Base-by-base conservation (phyloP, 2,797 vertebrate species). In the Peromyscus aztecus region DNA sequence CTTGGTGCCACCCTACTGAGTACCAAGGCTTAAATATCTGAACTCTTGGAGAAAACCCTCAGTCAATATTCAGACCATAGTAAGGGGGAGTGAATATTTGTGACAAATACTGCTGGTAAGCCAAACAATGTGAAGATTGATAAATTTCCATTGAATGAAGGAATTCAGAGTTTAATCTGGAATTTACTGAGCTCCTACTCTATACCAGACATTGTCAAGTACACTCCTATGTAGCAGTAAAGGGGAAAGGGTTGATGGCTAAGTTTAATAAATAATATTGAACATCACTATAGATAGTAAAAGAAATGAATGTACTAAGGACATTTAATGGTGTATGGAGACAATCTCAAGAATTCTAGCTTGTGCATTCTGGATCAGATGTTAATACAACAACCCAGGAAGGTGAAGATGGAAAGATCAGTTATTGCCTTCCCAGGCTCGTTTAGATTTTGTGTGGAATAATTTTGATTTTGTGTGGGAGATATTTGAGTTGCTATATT, bases 391-490 rank as follows among this genome's bases (percentile, higher is more conserved):
- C 29, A 96, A 59, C 31, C 61, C 46, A 90, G 55, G 34, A 90
- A 83, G 77, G 52, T 78, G 16, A 89, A 69, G 31, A 52, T 78
- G 23, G 46, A 76, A 40, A 8, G 46, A 21, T 34, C 19, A 88
- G 40, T 21, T 90, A 86, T 43, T 87, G 13, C 19, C 19, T 76
- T 10, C 0, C 46, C 14, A 17, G 23, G 27, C 14, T 96, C 57
- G 3, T 21, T 55, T 95, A 96, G 63, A 40, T 13, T 94, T 82
- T 40, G 27, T 23, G n/a, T 85, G 73, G 89, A 81, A 73, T 89
- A 40, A 52, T 43, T 63, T 31, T 82, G 46, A 11, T 94, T 95
- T 92, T 91, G 4, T 24, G 57, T 46, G 90, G 46, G 3, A 86
- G 7, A n/a, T 59, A 89, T 84, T 80, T 94, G 37, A 43, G 2